Evolutionary conservation across 92 coral and sea anemone genomes (phyloP), one percentile per base, ranked within the genome.

Genomic region (Epizoanthus fatuus): DNA sequence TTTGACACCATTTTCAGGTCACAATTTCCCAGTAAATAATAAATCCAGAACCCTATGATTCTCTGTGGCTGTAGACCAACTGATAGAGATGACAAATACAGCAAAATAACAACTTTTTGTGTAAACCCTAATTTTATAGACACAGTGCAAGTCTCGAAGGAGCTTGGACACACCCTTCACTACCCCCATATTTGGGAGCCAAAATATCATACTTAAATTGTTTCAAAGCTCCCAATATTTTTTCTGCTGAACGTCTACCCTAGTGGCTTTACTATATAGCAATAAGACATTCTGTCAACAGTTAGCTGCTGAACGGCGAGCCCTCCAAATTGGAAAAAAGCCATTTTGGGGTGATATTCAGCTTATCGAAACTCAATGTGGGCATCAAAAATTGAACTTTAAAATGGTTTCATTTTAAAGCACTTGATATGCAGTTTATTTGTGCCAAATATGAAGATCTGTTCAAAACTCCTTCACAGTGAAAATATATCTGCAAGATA

Each of bases 171-270:
- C 59, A 72, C 77, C 77, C 60, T 40, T 72, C 60, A 72, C 62
- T 62, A 72, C 77, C 77, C 60, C 77, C 52, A 51, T 51, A 60
- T 72, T 72, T 14, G 40, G 77, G 52, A 72, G 58, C 58, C 38
- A n/a, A 70, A 70, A 70, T 44, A 13, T 70, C 17, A 70, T 16
- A 58, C 58, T 70, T 70, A 44, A 3, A n/a, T 70, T 17, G 38
- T 16, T 70, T 38, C 49, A 70, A 4, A 45, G 58, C 75, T n/a
- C 11, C 75, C 58, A 45, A 47, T 70, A 44, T 70, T 70, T 70
- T 39, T 69, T 69, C 54, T 69, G 75, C 75, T 71, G 75, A 71
- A 71, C 45, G 75, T 47, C 75, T 71, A 71, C 37, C 68, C 25
- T 17, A 4, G 38, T 63, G 68, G 68, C 38, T 63, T 17, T n/a